These are phyloP conservation scores for Stichopus horrens DNA, from an alignment of 53 echinoderm and acorn worm species.

Conservation along the genomic window DNA sequence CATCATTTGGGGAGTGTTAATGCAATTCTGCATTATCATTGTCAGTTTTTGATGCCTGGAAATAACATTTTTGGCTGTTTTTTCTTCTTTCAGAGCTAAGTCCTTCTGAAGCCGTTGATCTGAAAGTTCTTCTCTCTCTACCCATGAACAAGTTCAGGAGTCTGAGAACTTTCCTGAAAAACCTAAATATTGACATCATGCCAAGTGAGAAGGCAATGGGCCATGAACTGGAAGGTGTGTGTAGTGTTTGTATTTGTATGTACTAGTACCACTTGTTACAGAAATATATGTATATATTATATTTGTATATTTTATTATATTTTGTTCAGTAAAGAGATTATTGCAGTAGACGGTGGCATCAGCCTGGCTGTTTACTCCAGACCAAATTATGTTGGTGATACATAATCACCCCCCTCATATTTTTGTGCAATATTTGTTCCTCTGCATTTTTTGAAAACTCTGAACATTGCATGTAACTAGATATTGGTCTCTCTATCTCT, in stretches of 20 bases:
- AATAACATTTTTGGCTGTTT: no score
- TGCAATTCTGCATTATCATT: no score
- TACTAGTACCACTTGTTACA: background rate
- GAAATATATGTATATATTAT: background rate
- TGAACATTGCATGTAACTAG: background rate
- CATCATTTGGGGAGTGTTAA: no score
- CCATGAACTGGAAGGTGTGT: slow-evolving; percentile 1
- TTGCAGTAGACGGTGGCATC: background rate
- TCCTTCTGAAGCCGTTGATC: background rate
- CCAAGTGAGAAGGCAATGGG: slow-evolving; percentile 26
- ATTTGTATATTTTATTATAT: background rate
- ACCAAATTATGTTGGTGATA: no score
- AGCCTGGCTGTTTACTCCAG: no score
- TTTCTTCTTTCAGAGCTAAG: background rate
- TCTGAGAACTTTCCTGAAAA: slow-evolving; percentile 21
- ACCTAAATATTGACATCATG: background rate
- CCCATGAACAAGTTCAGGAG: slow-evolving; percentile 9
- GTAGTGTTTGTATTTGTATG: no score
- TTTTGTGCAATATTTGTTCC: no score
- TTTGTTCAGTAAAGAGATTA: background rate
- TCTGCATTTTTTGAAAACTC: background rate
- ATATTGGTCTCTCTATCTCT: no score
- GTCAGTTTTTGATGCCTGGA: no score
- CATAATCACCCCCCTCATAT: no score
- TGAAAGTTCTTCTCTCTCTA: background rate